phyloP scores from a whole-genome alignment of 2,113 vertebrate genomes.

The Nycticebus coucang region DNA sequence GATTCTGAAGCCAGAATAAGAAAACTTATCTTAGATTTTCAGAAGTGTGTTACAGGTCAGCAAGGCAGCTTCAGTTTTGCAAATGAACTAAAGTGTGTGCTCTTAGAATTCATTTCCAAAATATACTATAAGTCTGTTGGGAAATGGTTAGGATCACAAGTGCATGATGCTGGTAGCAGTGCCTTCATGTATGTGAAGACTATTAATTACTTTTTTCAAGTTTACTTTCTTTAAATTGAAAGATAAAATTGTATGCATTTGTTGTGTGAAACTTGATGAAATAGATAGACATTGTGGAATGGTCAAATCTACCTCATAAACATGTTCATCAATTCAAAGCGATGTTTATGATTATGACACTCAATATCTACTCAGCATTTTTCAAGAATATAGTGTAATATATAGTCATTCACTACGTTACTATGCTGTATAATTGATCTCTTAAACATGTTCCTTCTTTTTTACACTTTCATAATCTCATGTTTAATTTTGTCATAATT shows the following conservation, averaged over 20 bases:
- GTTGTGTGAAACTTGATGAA: not conserved
- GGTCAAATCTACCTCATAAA: not conserved
- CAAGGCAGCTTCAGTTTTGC: not conserved
- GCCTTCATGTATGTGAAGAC: not conserved
- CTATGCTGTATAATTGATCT: not conserved
- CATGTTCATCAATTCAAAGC: not conserved
- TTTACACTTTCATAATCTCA: not conserved
- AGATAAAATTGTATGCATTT: not conserved
- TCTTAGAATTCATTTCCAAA: constrained; percentile 7
- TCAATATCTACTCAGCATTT: not conserved
- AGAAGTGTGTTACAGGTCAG: not conserved
- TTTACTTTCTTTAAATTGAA: not conserved
- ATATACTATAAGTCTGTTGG: not conserved
- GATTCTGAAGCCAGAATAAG: not conserved
- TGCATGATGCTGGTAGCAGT: too few relatives aligned
- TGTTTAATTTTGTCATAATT: not conserved
- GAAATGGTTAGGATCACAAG: not conserved
- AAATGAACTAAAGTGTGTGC: not conserved
- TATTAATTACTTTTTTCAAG: not conserved
- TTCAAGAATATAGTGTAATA: not conserved
- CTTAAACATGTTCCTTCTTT: not conserved
- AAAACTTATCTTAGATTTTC: constrained; percentile 48
- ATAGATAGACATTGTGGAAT: not conserved
- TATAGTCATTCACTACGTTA: not conserved
- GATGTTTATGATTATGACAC: not conserved